Evolutionary conservation across 2,888 invertebrate species (phyloP).

Genomic region (Nomada ferruginata): DNA sequence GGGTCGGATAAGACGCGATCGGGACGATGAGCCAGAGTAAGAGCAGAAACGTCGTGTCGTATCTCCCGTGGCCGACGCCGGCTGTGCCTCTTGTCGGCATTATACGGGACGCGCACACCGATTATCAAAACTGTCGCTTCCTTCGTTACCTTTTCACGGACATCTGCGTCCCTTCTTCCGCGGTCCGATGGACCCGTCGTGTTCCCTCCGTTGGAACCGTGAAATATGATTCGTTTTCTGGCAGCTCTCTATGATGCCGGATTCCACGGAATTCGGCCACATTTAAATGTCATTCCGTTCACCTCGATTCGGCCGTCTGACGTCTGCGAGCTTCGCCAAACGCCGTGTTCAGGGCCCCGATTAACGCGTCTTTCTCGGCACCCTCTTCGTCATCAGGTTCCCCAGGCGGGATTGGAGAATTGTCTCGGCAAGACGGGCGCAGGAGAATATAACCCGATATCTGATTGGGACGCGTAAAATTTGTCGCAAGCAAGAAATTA

Average conservation of each 20-base stretch:
- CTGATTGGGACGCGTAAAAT: slow-evolving; percentile 57
- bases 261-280: slow-evolving; percentile 37
- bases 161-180: slow-evolving; percentile 68
- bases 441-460: slow-evolving; percentile 16
- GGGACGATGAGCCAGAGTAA: slow-evolving; percentile 36
- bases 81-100: slow-evolving; percentile 62
- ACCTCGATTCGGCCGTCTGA: slow-evolving; percentile 16
- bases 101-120: slow-evolving; percentile 71
- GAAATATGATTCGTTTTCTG: slow-evolving; percentile 54
- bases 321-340: slow-evolving; percentile 6
- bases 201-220: slow-evolving; percentile 40
- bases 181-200: slow-evolving; percentile 63
- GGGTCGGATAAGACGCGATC: slow-evolving; percentile 45
- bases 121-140: slow-evolving; percentile 80
- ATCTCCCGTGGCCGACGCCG: slow-evolving; percentile 42
- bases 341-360: not conserved
- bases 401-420: not conserved
- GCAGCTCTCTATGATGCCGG: slow-evolving; percentile 34
- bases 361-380: not conserved
- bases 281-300: slow-evolving; percentile 44
- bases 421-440: not conserved
- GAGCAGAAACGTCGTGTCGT: slow-evolving; percentile 60
- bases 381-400: not conserved
- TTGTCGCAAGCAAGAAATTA: slow-evolving; percentile 57
- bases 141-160: slow-evolving; percentile 78